phyloP scores from a whole-genome alignment of 2,888 invertebrate genomes.

The Margaritifera margaritifera region DNA sequence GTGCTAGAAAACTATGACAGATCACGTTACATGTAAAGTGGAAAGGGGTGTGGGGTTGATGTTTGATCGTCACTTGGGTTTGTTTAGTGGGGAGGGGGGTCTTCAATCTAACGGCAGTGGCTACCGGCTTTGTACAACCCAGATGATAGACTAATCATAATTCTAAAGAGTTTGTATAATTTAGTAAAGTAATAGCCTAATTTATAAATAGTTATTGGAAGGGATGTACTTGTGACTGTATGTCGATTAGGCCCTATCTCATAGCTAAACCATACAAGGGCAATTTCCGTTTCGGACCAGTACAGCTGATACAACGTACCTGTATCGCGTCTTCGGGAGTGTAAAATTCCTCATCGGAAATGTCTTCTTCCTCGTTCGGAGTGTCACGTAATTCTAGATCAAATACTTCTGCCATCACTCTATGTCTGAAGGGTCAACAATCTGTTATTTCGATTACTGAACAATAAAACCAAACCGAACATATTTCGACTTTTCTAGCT shows the following conservation, averaged over 20 bases:
- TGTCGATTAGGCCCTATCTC: conserved; percentile 1
- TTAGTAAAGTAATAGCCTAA: no score
- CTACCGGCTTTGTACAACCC: no score
- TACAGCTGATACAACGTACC: conserved; percentile 77
- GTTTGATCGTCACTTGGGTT: no score
- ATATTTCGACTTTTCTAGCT: conserved; percentile 36
- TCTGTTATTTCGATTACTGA: conserved; percentile 14
- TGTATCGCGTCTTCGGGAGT: conserved; percentile 77
- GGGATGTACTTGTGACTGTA: background rate
- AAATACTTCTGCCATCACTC: conserved; percentile 83
- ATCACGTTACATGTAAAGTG: no score
- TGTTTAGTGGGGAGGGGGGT: no score
- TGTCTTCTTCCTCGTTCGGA: conserved; percentile 74
- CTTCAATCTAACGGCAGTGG: no score
- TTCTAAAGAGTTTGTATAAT: no score
- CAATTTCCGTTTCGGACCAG: conserved; percentile 2
- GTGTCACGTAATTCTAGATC: conserved; percentile 87
- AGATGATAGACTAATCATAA: no score
- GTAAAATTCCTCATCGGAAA: conserved; percentile 88
- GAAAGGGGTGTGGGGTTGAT: no score
- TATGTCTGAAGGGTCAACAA: conserved; percentile 32
- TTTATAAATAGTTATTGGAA: no score
- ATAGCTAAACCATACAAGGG: conserved; percentile 3
- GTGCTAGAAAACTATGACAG: no score
- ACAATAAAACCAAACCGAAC: conserved; percentile 14